Conservation (phyloP, 2,888 invertebrate genomes). For the Formica aserva region DNA sequence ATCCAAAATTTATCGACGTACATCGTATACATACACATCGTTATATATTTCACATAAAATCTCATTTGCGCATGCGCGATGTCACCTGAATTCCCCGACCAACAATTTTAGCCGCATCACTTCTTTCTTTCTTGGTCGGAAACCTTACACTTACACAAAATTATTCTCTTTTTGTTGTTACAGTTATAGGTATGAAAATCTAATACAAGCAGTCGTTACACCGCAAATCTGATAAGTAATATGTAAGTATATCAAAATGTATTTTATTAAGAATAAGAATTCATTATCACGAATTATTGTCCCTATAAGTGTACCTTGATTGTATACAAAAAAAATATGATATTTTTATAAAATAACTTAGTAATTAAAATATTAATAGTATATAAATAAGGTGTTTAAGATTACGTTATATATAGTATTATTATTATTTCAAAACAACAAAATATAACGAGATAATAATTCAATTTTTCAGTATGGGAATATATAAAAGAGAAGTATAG, state of each 20-base stretch:
- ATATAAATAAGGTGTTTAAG: background rate
- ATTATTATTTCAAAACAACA: background rate
- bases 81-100: slow-evolving; percentile 53
- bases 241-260: background rate
- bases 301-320: background rate
- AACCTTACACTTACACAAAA: background rate
- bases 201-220: background rate
- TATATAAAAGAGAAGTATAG: too few relatives aligned
- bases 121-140: background rate
- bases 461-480: too few relatives aligned
- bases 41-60: slow-evolving; percentile 35
- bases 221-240: background rate
- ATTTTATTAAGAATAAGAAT: background rate
- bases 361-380: background rate
- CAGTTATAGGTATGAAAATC: background rate
- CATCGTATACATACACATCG: background rate
- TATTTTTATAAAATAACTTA: background rate
- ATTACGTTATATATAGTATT: background rate
- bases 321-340: background rate
- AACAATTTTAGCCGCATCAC: slow-evolving; percentile 55
- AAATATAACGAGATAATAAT: background rate
- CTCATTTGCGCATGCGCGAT: slow-evolving; percentile 64
- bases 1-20: slow-evolving; percentile 62
- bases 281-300: background rate
- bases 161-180: background rate